Base-by-base conservation (phyloP, 2,113 vertebrate genomes). In the Fregetta grallaria region DNA sequence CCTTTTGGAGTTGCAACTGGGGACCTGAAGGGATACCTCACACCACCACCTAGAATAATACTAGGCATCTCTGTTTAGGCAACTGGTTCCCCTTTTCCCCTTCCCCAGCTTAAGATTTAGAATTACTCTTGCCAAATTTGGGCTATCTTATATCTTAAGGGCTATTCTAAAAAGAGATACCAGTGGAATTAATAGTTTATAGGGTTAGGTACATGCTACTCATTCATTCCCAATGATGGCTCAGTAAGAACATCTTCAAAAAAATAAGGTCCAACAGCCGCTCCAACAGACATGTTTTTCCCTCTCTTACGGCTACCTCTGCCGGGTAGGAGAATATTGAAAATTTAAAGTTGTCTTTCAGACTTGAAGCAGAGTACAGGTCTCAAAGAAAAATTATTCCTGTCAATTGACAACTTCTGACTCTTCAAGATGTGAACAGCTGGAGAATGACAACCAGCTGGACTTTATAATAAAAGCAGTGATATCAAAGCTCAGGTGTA, bases 371-470 rank as follows among this genome's bases (percentile, higher is more conserved):
- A 92, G 14, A 65, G 20, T 50, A 85, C 62, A 76, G 22, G 4
- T n/a, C 63, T 92, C 38, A 56, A 78, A 79, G 34, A 66, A 90
- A 93, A 90, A 29, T 27, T 78, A 65, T 75, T 68, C 53, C 15
- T 58, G 38, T 42, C 74, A 83, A 42, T 92, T 86, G 78, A 86
- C 81, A 94, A 62, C 45, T 93, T 82, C 67, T 82, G 62, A 65
- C n/a, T 95, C 56, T 40, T 93, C 87, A 75, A 79, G 74, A 79
- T 88, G 86, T 45, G 74, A 92, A 47, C 75, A 97, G 92, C 72
- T 93, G 58, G 93, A 94, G 66, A 82, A 76, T 55, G 36, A 83
- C 78, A 94, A 73, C 20, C 42, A 94, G 50, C 36, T 58, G 83
- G 32, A 90, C 42, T 10, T 79, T 86, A 49, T 18, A 50, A 88